Evolutionary conservation across 2,113 vertebrate species (phyloP).

Genomic region (Chionomys nivalis): DNA sequence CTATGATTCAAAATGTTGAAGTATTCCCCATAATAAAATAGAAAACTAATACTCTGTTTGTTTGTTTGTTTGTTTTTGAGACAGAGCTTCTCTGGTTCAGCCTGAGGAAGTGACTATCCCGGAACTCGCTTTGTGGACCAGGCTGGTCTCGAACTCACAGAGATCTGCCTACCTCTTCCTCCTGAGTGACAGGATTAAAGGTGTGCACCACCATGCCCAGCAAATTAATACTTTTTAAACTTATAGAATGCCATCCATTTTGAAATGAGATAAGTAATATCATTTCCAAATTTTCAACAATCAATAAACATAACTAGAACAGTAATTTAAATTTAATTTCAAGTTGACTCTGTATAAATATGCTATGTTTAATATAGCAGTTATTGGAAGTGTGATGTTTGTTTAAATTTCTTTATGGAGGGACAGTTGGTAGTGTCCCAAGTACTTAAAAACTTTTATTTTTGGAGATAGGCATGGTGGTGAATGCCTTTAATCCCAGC

Average conservation of each 20-base stretch:
- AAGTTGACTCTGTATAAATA: constrained; percentile 15
- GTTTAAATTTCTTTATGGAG: background rate
- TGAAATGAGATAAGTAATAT: background rate
- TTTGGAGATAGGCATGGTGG: background rate
- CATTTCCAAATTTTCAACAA: constrained; percentile 11
- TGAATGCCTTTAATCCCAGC: background rate
- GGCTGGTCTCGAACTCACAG: background rate
- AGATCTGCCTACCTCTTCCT: background rate
- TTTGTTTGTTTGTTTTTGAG: background rate
- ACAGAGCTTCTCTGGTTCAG: background rate
- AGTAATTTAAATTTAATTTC: constrained; percentile 43
- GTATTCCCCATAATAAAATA: constrained; percentile 39
- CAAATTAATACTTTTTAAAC: background rate
- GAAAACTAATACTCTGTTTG: background rate
- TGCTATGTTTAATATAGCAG: background rate
- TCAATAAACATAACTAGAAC: background rate
- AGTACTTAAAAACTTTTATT: background rate
- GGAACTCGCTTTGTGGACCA: background rate
- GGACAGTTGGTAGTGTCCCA: background rate
- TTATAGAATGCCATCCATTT: background rate
- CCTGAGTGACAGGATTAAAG: background rate
- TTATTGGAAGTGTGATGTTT: constrained; percentile 33
- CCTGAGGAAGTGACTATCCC: background rate
- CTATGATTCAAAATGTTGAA: constrained; percentile 8
- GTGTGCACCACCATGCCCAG: background rate